phyloP scores from a whole-genome alignment of 1,140 invertebrate species.

The Portunus trituberculatus region DNA sequence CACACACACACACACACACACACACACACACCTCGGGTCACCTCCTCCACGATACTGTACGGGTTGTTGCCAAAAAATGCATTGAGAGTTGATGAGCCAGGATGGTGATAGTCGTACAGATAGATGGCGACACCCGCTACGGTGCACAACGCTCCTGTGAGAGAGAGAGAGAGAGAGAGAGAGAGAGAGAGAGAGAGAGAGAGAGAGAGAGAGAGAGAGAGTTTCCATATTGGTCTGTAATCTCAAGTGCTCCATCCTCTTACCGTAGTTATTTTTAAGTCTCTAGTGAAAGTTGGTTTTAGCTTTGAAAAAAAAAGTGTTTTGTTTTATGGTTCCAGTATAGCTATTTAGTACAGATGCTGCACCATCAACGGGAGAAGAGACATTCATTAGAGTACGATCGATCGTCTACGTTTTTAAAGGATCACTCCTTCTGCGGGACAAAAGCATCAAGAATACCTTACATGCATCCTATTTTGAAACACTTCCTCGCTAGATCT shows the following conservation, averaged over 20 bases:
- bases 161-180: neutral
- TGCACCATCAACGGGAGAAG: neutral
- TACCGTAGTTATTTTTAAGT: neutral
- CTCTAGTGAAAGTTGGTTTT: neutral
- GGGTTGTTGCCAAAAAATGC: constrained; percentile 84
- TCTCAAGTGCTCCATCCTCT: neutral
- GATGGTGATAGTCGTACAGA: constrained; percentile 81
- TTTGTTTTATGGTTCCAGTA: neutral
- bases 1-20: neutral
- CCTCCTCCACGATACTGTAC: constrained; percentile 83
- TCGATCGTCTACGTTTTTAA: no score
- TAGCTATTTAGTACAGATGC: neutral
- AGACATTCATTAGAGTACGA: neutral
- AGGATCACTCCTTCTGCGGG: no score
- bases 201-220: constrained; percentile 45
- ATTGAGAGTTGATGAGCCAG: constrained; percentile 80
- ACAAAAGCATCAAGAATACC: no score
- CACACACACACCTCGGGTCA: constrained; percentile 41
- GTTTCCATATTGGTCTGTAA: neutral
- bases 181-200: constrained; percentile 78
- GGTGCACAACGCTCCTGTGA: constrained; percentile 82
- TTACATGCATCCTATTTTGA: no score
- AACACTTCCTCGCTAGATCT: constrained; percentile 64
- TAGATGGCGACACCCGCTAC: constrained; percentile 80
- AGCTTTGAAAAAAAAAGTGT: neutral